Base-by-base conservation (phyloP, 2,888 invertebrate genomes). In the Chymomyza fuscimana region DNA sequence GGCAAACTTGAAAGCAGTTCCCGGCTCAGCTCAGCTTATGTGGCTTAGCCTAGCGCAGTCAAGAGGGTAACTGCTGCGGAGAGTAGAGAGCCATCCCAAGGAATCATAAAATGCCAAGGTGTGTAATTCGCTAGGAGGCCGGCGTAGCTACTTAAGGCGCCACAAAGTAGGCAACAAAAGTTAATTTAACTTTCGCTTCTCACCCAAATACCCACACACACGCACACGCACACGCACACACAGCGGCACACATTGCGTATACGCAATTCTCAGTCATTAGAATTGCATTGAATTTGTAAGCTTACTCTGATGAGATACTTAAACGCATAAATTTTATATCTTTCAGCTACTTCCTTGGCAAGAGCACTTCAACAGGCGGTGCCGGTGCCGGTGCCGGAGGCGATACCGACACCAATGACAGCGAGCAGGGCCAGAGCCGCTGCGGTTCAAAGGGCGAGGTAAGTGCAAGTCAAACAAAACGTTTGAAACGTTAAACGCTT, bases 381-480 rank as follows among this genome's bases (percentile, higher is more conserved):
- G 40, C 15, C 58, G 7, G 2, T 5, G 32, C 4, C 32, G 32
- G 32, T 7, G 89, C 84, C 65, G 80, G 82, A 62, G 85, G 81
- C 46, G 74, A 76, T 36, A 78, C 79, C 67, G 81, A 77, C 32
- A 80, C 79, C 67, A 80, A 80, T 40, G 89, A 85, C 65, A 80
- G 82, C 63, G 85, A 82, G 54, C 86, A 87, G 71, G 73, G 83
- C 46, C n/a, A n/a, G n/a, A n/a, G 84, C 63, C 84, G 72, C 36
- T 71, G 70, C 73, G 82, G 82, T 54, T 75, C 70, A 15, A 87
- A 87, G 71, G 73, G 83, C 46, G 82, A 87, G 82, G 82, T 83
- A 86, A 83, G 86, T 86, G 67, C 60, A 63, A 66, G 58, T 46
- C 51, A 36, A 61, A 68, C 5, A 25, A 32, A 32, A 58, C 65